A percentile compares a stretch with the other conserved stretches of the same genome.
Evolutionary conservation across 2,888 invertebrate genomes (phyloP).

Genomic region (Eubasilissa splendida): DNA sequence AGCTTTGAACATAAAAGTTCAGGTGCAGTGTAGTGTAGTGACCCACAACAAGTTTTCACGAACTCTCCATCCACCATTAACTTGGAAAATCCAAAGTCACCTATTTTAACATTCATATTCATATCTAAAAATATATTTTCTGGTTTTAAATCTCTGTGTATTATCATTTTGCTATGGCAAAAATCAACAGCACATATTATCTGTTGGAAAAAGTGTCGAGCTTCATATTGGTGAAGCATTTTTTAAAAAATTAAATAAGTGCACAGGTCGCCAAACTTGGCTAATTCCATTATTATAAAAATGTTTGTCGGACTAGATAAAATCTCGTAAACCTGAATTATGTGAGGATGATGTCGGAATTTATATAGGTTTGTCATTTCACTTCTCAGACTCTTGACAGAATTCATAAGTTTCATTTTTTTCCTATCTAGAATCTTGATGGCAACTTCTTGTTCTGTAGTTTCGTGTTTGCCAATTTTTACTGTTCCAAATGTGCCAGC

Average conservation of each 20-base stretch:
- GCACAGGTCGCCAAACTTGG: constrained; percentile 98
- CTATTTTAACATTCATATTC: constrained; percentile 98
- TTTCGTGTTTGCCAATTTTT: constrained; percentile 98
- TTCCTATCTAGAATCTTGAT: constrained; percentile 98
- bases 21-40: constrained; percentile 99
- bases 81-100: constrained; percentile 93
- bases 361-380: constrained; percentile 98
- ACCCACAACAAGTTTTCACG: constrained; percentile 97
- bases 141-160: constrained; percentile 97
- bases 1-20: constrained; percentile 98
- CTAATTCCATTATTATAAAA: constrained; percentile 99
- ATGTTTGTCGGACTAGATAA: constrained; percentile 99
- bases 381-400: constrained; percentile 97
- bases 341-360: constrained; percentile 99
- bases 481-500: constrained; percentile 99
- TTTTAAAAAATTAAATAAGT: constrained; percentile 99
- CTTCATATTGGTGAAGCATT: constrained; percentile 97
- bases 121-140: constrained; percentile 97
- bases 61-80: constrained; percentile 99
- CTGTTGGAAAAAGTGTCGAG: constrained; percentile 98
- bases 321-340: constrained; percentile 96
- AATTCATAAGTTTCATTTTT: constrained; percentile 99
- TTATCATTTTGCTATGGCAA: constrained; percentile 99
- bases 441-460: constrained; percentile 98
- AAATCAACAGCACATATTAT: constrained; percentile 99